These are phyloP conservation scores for Tiaroga cobitis DNA, from an alignment of 2,797 vertebrate species.

Conservation along the genomic window DNA sequence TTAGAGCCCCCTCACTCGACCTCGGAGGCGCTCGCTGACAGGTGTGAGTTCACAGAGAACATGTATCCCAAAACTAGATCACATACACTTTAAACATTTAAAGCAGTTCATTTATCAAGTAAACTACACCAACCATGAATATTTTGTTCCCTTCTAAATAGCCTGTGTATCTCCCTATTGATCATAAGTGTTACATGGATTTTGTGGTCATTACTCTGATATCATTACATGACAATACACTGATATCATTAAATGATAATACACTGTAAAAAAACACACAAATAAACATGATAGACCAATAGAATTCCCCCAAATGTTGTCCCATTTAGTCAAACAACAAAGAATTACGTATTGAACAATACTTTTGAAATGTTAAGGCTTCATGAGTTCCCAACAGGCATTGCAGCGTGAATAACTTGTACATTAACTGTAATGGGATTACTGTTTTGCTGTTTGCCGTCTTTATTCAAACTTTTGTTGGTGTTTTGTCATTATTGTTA, in stretches of 20 bases:
- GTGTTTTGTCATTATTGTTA: not conserved
- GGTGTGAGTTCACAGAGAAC: not conserved
- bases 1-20: not conserved
- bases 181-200: not conserved
- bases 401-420: not conserved
- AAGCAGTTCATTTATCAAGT: not conserved
- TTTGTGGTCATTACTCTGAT: not conserved
- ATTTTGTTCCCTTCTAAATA: not conserved
- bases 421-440: not conserved
- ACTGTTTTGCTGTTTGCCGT: not conserved
- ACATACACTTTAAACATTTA: not conserved
- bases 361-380: not conserved
- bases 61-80: not conserved
- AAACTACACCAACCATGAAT: not conserved
- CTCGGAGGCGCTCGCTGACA: not conserved
- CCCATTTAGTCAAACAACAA: not conserved
- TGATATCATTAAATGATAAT: not conserved
- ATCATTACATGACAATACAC: not conserved
- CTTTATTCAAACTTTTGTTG: not conserved
- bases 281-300: too few species aligned
- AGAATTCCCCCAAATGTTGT: not conserved
- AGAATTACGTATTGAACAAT: not conserved
- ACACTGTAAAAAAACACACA: not conserved
- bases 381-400: not conserved
- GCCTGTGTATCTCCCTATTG: not conserved